Base-by-base conservation (phyloP, 2,797 vertebrate genomes). In the Esox masquinongy region DNA sequence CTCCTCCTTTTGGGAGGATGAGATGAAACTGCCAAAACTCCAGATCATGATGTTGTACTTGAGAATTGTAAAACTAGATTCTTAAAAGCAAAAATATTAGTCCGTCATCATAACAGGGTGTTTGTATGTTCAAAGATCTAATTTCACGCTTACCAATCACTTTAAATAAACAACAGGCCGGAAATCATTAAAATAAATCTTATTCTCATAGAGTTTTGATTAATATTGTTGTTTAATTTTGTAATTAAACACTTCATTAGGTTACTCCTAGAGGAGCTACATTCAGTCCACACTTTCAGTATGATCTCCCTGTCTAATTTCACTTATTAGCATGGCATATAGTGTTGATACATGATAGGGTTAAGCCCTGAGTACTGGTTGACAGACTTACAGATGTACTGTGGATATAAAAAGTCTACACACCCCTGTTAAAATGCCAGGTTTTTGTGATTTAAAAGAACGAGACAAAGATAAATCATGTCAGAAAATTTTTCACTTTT, bases 221-320 rank as follows among this genome's bases (percentile, higher is more conserved):
- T 11, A 69, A 84, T 84, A 76, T 69, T 31, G 29, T 31, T 81
- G 73, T 81, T 79, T 72, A 68, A 74, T 61, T 79, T 75, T 79
- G 39, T 59, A 67, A 70, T 78, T 73, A 77, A 64, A 70, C 26
- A 9, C 70, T 73, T 77, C 70, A 75, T 84, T 79, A 80, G 75
- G 69, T 77, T 63, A 1, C 73, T 59, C 31, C 11, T 53, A 59
- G 29, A 56, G 34, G 19, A 68, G 49, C 24, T 61, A 26, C 47
- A n/a, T 56, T 14, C 34, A n/a, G 67, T 49, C 43, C 68, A 50
- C 17, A 29, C 43, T 34, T 29, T 66, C 16, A 11, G 26, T 66
- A 29, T 66, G 14, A 66, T 9, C 14, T 16, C 26, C 61, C 11
- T 4, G 61, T 64, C 24, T 66, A 66, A 16, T 66, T 4, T 66